A percentile compares a stretch with the other conserved stretches of the same genome.
These are phyloP conservation scores for Carapus acus DNA, from an alignment of 2,797 vertebrate species.

Conservation along the genomic window DNA sequence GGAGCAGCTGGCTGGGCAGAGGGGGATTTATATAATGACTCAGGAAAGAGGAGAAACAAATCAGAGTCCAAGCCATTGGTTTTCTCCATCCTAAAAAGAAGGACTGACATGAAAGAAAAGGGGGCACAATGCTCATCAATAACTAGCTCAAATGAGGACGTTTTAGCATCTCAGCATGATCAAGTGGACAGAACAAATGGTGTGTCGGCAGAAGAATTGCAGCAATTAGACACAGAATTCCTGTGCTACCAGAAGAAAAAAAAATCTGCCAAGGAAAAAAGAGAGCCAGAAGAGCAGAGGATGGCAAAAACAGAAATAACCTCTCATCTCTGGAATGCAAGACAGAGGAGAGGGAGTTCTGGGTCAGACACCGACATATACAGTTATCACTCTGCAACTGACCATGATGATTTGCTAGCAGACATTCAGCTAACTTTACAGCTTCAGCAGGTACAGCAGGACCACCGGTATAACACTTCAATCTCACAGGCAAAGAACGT, in stretches of 20 bases:
- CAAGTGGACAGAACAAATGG: slow-evolving; percentile 91
- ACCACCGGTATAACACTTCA: slow-evolving; percentile 64
- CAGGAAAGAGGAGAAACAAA: slow-evolving; percentile 83
- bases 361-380: slow-evolving; percentile 96
- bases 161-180: slow-evolving; percentile 74
- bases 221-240: slow-evolving; percentile 79
- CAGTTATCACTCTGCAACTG: slow-evolving; percentile 94
- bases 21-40: slow-evolving; percentile 44
- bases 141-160: slow-evolving; percentile 83
- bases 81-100: slow-evolving; percentile 92
- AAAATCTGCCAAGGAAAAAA: slow-evolving; percentile 1
- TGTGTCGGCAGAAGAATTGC: slow-evolving; percentile 80
- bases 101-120: slow-evolving; percentile 73
- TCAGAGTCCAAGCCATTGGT: slow-evolving; percentile 85
- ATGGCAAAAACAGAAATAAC: slow-evolving; percentile 53
- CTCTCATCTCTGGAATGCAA: slow-evolving; percentile 69
- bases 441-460: slow-evolving; percentile 85
- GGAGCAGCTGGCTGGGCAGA: slow-evolving; percentile 44
- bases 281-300: slow-evolving; percentile 60
- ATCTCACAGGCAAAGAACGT: slow-evolving; percentile 51
- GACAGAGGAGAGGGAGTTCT: slow-evolving; percentile 85
- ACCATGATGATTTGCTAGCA: slow-evolving; percentile 93
- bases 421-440: slow-evolving; percentile 94
- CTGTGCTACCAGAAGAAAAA: slow-evolving; percentile 26
- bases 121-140: slow-evolving; percentile 53